These are phyloP conservation scores for Solea solea DNA, from an alignment of 2,113 vertebrate species.

Conservation along the genomic window DNA sequence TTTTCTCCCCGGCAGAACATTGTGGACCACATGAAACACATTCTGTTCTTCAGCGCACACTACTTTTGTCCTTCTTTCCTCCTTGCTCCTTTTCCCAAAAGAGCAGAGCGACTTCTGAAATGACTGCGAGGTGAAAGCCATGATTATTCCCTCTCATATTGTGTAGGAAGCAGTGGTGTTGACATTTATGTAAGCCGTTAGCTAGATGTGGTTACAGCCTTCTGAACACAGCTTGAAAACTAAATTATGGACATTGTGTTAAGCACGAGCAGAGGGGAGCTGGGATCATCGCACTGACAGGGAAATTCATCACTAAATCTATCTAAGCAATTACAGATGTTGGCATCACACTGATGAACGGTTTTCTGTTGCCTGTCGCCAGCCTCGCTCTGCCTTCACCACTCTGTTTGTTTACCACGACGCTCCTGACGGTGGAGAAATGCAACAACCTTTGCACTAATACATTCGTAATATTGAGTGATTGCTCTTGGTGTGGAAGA, in stretches of 20 bases:
- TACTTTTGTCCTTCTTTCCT: constrained; percentile 1
- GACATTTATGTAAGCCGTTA: constrained; percentile 49
- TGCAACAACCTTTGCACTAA: constrained; percentile 74
- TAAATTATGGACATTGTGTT: constrained; percentile 44
- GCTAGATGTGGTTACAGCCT: constrained; percentile 45
- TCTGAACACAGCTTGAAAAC: constrained; percentile 36
- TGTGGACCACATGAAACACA: constrained; percentile 13
- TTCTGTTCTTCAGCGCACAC: constrained; percentile 4
- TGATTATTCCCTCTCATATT: constrained; percentile 41
- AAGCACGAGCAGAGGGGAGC: constrained; percentile 22
- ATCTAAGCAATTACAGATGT: constrained; percentile 51
- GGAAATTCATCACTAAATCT: constrained; percentile 54
- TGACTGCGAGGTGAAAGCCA: constrained; percentile 17
- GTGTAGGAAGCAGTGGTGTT: constrained; percentile 21
- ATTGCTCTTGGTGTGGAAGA: constrained; percentile 75
- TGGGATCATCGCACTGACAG: constrained; percentile 34
- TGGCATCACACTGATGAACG: constrained; percentile 36
- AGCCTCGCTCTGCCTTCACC: not conserved
- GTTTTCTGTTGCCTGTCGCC: constrained; percentile 10
- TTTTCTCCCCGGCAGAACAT: constrained; percentile 42
- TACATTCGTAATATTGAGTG: constrained; percentile 76
- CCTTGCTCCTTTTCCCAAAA: not conserved
- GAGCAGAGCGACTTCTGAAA: not conserved
- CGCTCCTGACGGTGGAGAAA: constrained; percentile 55
- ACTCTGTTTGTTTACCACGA: constrained; percentile 57